Evolutionary conservation across 2,888 invertebrate genomes (phyloP), one percentile per base, ranked within the genome.

Genomic region (Pandemis cinnamomeana): DNA sequence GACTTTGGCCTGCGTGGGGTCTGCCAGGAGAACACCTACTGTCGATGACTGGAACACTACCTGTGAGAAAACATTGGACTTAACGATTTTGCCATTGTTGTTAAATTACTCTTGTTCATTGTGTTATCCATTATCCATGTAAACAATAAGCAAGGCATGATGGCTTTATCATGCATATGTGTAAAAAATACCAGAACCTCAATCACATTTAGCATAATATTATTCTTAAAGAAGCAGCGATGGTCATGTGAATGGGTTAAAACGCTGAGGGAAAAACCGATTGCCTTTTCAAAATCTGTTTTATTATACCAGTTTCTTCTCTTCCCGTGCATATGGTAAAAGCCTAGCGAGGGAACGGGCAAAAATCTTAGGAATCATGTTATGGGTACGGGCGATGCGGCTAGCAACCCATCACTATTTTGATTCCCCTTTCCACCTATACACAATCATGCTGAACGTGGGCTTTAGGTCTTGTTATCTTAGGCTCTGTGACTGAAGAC

Each of bases 1-100:
- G 10, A 96, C 95, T 86, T 95, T 95, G 7, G 96, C 96, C 81
- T 95, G 95, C 63, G 94, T 92, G 0, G 96, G 96, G 87, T 96
- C 96, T 7, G 96, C 96, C 42, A 96, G 94, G 53, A 96, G 85
- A 10, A 96, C 96, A 72, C 96, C 96, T 48, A 96, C 95, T 78
- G 96, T 96, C 75, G 96, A 95, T 2, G 96, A 95, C 85, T 96
- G 95, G 86, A 95, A 96, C 61, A 96, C 96, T 60, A 96, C 96
- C 96, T 96, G 81, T 42, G 85, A 66, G 10, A 48, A 60, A 63
- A 5, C 11, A 60, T 46, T 15, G 11, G 58, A 55, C 48, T 48
- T 11, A 4, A 11, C 2, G 46, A 48, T 48, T 48, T 48, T 48
- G 11, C 46, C 5, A 48, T 10, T 48, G 11, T 48, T 10, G 3